Conservation (phyloP, 1,140 invertebrate species). For the Ctenoplectra terminalis region DNA sequence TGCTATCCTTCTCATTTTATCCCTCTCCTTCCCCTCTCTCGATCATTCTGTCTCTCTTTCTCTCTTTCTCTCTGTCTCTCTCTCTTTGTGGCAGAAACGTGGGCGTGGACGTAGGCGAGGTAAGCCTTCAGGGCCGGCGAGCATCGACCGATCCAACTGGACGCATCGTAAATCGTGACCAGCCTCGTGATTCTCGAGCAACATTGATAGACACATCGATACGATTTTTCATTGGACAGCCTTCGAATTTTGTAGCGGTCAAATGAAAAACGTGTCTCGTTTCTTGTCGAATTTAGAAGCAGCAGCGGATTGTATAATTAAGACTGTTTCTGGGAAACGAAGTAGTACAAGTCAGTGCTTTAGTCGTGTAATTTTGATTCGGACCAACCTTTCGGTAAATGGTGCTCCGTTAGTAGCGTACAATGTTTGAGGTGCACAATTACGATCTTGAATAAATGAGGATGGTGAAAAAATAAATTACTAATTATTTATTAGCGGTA, state of each 20-base stretch:
- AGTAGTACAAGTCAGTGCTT: conserved; percentile 15
- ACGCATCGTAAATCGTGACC: conserved; percentile 61
- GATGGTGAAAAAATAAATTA: no score
- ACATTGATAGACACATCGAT: conserved; percentile 53
- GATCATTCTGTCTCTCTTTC: background rate
- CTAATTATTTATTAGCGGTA: no score
- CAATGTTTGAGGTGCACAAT: background rate
- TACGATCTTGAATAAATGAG: no score
- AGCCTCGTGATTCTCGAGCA: conserved; percentile 23
- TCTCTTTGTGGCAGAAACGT: conserved; percentile 53
- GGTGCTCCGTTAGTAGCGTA: background rate
- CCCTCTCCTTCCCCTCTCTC: conserved; percentile 16
- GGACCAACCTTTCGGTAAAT: background rate
- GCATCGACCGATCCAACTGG: conserved; percentile 64
- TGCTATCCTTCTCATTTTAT: conserved; percentile 25
- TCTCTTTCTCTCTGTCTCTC: conserved; percentile 18
- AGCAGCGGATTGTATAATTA: background rate
- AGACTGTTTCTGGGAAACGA: background rate
- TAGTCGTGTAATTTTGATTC: background rate
- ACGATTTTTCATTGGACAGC: conserved; percentile 44
- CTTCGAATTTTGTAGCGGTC: background rate
- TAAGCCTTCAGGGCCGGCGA: conserved; percentile 69
- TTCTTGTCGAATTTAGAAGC: background rate
- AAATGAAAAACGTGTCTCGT: background rate
- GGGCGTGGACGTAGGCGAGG: conserved; percentile 72